Conservation (phyloP, 2,113 vertebrate genomes). For the Alces alces region DNA sequence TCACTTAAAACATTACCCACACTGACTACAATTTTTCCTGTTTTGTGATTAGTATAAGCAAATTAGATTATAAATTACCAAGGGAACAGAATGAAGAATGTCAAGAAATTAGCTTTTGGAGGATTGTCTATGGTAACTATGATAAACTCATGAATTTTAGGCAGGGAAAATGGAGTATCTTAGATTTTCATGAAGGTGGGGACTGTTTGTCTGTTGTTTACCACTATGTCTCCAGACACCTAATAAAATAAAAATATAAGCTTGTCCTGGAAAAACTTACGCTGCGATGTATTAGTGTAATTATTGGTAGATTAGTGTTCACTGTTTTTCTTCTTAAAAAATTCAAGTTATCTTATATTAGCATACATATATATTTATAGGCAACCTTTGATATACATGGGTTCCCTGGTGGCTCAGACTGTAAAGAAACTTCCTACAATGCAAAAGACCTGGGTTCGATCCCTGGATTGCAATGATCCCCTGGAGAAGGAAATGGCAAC, state of each 20-base stretch:
- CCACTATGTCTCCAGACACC: background rate
- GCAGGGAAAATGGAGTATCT: background rate
- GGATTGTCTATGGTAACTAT: background rate
- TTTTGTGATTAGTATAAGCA: background rate
- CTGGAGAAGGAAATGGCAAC: background rate
- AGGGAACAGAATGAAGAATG: background rate
- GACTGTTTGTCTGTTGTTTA: background rate
- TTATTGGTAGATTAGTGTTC: background rate
- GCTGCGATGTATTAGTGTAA: background rate
- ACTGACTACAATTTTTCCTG: background rate
- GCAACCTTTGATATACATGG: background rate
- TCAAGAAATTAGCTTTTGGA: background rate
- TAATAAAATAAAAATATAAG: background rate
- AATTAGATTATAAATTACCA: background rate
- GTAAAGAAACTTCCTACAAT: background rate
- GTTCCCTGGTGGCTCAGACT: background rate
- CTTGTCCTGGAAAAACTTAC: background rate
- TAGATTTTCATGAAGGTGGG: background rate
- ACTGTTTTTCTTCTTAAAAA: background rate
- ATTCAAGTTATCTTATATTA: background rate
- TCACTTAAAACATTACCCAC: background rate
- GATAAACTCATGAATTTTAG: background rate
- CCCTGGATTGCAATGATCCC: background rate
- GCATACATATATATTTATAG: background rate
- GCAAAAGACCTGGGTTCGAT: background rate